Evolutionary conservation across 2,888 invertebrate species (phyloP).

Genomic region (Lordiphosa andalusiaca): DNA sequence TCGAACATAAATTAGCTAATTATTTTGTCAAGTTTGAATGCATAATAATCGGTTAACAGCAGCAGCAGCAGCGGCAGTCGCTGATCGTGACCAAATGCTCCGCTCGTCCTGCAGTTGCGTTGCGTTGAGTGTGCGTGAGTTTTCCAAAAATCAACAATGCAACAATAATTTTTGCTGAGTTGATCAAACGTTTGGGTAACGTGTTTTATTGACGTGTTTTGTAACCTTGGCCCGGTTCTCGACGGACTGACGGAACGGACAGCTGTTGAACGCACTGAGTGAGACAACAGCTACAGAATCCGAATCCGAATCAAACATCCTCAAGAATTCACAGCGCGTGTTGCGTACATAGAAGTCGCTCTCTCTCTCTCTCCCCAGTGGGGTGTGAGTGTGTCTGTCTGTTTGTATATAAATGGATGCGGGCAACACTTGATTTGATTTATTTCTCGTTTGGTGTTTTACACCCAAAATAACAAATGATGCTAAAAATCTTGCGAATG

Average conservation of each 20-base stretch:
- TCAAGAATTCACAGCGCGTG: slow-evolving; percentile 67
- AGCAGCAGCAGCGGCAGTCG: slow-evolving; percentile 6
- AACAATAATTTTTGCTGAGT: slow-evolving; percentile 11
- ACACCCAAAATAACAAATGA: slow-evolving; percentile 73
- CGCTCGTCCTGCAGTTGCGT: slow-evolving; percentile 21
- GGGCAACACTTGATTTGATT: slow-evolving; percentile 73
- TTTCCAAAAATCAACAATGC: slow-evolving; percentile 37
- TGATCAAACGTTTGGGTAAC: slow-evolving; percentile 42
- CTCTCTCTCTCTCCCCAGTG: not conserved
- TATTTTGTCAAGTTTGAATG: slow-evolving; percentile 64
- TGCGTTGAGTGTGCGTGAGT: slow-evolving; percentile 49
- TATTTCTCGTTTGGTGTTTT: slow-evolving; percentile 72
- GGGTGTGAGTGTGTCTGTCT: slow-evolving; percentile 1
- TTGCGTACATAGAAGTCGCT: slow-evolving; percentile 16
- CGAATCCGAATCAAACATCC: slow-evolving; percentile 56
- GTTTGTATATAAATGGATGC: slow-evolving; percentile 52
- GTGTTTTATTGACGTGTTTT: slow-evolving; percentile 78
- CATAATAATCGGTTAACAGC: slow-evolving; percentile 32
- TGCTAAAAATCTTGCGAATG: slow-evolving; percentile 64
- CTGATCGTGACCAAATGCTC: slow-evolving; percentile 23
- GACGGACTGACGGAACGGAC: slow-evolving; percentile 33
- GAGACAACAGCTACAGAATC: slow-evolving; percentile 15
- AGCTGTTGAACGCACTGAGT: slow-evolving; percentile 38
- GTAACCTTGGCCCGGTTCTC: slow-evolving; percentile 78
- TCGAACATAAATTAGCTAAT: slow-evolving; percentile 61